Base-by-base conservation (phyloP, 92 coral and sea anemone genomes). In the Desmophyllum pertusum region DNA sequence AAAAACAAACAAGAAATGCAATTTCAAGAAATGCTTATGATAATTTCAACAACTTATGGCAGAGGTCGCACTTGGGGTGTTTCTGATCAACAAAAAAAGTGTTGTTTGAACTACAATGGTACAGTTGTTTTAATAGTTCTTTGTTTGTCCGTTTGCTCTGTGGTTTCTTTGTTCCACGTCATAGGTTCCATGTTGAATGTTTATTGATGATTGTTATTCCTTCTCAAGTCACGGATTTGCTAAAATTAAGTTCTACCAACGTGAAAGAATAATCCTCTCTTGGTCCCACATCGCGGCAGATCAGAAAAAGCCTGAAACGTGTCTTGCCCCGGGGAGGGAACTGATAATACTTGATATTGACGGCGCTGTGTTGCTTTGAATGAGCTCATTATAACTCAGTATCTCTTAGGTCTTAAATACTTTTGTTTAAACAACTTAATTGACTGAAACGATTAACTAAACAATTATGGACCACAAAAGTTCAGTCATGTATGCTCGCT, bases 341-440 rank as follows among this genome's bases (percentile, higher is more conserved):
- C 3, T 18, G 42, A 37, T 15, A 0, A 67, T 15, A 3, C 42
- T 38, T 67, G 43, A 18, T 67, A 67, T 67, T 67, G 45, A 25
- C n/a, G 36, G 10, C 31, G 18, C 41, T n/a, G n/a, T n/a, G 73
- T n/a, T 37, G 23, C 71, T 6, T 66, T 66, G 10, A 31, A 66
- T 18, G 73, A 37, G 13, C 13, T 2, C 42, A 37, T 75, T 37
- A 30, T 45, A 36, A 33, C 65, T 75, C 64, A 52, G n/a, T 2
- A 50, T 15, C 25, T 52, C 41, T 52, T 31, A 36, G 31, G 8
- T 23, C 30, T 43, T 48, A 25, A 18, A 30, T 17, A 75, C 57
- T 35, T 21, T 75, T 50, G 63, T 75, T 31, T 51, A 52, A 50
- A 31, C 43, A 52, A 48, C 64, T 19, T 75, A 50, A 75, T 75